These are phyloP conservation scores for Ceratoteleas bidentatus DNA, from an alignment of 1,140 invertebrate species.

Conservation along the genomic window DNA sequence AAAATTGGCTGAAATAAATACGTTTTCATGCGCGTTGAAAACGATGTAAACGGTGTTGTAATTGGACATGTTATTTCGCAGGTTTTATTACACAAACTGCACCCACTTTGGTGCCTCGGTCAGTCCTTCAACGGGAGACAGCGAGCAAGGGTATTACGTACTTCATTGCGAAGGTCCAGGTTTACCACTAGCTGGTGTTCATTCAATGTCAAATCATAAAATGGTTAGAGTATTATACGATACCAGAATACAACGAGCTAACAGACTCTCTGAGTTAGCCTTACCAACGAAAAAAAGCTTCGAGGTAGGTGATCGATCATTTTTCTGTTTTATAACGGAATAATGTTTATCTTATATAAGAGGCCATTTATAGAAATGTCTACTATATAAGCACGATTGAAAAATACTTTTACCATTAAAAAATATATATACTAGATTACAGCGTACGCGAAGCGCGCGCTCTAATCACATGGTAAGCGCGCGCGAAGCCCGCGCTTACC, in stretches of 20 bases:
- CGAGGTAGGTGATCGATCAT: too few relatives aligned
- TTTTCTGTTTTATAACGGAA: too few relatives aligned
- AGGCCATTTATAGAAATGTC: too few relatives aligned
- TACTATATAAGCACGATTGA: too few relatives aligned
- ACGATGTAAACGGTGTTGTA: background rate
- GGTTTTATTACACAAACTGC: conserved; percentile 88
- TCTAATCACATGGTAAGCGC: too few relatives aligned
- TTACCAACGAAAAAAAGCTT: conserved; percentile 88
- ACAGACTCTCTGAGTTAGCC: conserved; percentile 86
- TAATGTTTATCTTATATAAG: too few relatives aligned
- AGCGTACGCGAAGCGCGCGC: too few relatives aligned
- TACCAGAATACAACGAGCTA: conserved; percentile 84
- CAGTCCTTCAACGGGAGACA: conserved; percentile 79
- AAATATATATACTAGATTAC: too few relatives aligned
- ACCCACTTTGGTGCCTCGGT: conserved; percentile 89
- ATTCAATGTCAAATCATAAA: conserved; percentile 86
- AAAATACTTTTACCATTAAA: too few relatives aligned
- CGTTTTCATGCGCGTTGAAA: background rate
- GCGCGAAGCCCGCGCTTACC: too few relatives aligned
- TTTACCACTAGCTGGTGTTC: conserved; percentile 88
- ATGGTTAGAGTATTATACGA: conserved; percentile 88
- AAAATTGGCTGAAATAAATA: background rate
- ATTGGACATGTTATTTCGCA: conserved; percentile 36
- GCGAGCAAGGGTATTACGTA: conserved; percentile 86
- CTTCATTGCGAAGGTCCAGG: conserved; percentile 90